Conservation (phyloP, 1,140 invertebrate genomes). For the Orius laevigatus region DNA sequence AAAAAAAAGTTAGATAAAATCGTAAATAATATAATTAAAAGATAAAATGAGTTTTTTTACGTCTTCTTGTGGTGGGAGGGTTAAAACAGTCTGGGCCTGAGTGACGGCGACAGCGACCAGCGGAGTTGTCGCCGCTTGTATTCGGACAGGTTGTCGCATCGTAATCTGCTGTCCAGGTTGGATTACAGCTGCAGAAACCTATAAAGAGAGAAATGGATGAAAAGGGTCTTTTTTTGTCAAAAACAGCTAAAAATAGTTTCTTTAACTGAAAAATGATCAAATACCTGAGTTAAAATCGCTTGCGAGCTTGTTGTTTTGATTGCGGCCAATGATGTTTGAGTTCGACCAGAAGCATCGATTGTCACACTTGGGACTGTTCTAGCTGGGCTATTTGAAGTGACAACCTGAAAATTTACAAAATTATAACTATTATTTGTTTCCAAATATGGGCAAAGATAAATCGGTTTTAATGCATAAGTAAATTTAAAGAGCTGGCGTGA, state of each 20-base stretch:
- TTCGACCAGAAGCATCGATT: slow-evolving; percentile 21
- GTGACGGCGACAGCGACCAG: slow-evolving; percentile 21
- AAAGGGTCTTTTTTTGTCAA: not conserved
- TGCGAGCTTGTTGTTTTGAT: slow-evolving; percentile 23
- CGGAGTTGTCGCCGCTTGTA: slow-evolving; percentile 20
- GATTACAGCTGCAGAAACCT: slow-evolving; percentile 24
- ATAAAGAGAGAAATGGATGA: slow-evolving; percentile 1
- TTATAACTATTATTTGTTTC: no score
- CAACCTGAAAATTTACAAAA: slow-evolving; percentile 24
- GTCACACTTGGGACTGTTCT: slow-evolving; percentile 19
- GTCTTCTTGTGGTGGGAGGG: slow-evolving; percentile 14
- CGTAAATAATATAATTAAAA: no score
- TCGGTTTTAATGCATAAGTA: no score
- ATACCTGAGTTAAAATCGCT: slow-evolving; percentile 25
- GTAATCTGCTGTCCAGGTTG: slow-evolving; percentile 22
- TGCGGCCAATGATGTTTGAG: slow-evolving; percentile 20
- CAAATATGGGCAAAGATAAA: no score
- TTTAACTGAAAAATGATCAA: not conserved
- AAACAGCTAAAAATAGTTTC: not conserved
- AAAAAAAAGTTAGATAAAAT: no score
- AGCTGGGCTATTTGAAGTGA: slow-evolving; percentile 20
- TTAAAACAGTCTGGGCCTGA: slow-evolving; percentile 19
- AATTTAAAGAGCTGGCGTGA: no score
- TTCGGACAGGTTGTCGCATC: slow-evolving; percentile 20
- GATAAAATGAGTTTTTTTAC: not conserved